These are phyloP conservation scores for Pocillopora grandis DNA, from an alignment of 92 coral and sea anemone genomes.

Conservation along the genomic window DNA sequence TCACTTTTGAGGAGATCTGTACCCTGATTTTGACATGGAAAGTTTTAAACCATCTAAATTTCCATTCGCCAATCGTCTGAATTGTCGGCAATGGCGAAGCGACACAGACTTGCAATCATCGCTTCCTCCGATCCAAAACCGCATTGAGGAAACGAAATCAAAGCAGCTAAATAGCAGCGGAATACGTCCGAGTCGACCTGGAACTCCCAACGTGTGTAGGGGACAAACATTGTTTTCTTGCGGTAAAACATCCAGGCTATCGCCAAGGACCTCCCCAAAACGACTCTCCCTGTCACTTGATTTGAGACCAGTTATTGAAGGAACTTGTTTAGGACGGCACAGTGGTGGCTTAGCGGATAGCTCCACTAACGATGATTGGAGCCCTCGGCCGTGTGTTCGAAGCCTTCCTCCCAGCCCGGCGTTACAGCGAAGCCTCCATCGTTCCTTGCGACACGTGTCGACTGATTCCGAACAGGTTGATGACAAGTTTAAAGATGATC, in stretches of 20 bases:
- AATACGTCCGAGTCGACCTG: conserved; percentile 28
- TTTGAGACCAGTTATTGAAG: background rate
- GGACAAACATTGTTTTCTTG: conserved; percentile 14
- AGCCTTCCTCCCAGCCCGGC: conserved; percentile 46
- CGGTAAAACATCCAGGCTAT: conserved; percentile 23
- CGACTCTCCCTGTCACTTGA: conserved; percentile 35
- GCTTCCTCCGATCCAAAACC: conserved; percentile 34
- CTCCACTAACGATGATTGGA: conserved; percentile 27
- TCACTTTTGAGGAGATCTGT: background rate
- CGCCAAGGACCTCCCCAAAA: conserved; percentile 32
- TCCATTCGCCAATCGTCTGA: background rate
- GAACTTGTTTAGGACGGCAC: conserved; percentile 8
- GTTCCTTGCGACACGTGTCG: conserved; percentile 18
- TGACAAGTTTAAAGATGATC: conserved; percentile 26
- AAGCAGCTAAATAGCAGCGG: conserved; percentile 25
- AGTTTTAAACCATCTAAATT: conserved; percentile 15
- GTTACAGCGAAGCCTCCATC: conserved; percentile 23
- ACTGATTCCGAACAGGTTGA: conserved; percentile 29
- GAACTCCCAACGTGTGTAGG: conserved; percentile 25
- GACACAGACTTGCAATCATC: conserved; percentile 39
- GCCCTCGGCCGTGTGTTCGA: conserved; percentile 37
- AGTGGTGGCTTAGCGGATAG: conserved; percentile 13
- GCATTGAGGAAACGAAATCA: conserved; percentile 15
- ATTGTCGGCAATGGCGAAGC: conserved; percentile 42
- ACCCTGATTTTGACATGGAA: conserved; percentile 19